Evolutionary conservation across 1,140 invertebrate species (phyloP).

Genomic region (Papilio polyxenes): DNA sequence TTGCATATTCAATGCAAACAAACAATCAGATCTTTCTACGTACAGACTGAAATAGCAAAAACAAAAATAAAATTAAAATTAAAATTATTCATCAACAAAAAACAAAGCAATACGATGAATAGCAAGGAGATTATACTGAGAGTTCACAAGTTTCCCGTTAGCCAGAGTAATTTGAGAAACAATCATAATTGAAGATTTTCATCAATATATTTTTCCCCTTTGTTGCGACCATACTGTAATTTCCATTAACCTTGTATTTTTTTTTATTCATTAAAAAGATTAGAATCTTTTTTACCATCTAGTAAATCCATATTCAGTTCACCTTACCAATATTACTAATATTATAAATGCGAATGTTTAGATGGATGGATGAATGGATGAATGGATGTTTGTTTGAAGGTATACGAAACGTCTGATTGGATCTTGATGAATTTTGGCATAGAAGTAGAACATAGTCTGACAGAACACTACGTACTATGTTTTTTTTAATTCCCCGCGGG

Average conservation of each 20-base stretch:
- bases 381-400: too few species aligned
- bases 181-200: not conserved
- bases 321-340: too few species aligned
- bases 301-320: not conserved
- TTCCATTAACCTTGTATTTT: not conserved
- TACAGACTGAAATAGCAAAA: too few species aligned
- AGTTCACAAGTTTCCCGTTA: not conserved
- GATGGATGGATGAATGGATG: too few species aligned
- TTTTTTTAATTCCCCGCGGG: too few species aligned
- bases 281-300: not conserved
- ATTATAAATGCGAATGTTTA: too few species aligned
- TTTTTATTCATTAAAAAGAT: not conserved
- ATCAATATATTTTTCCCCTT: not conserved
- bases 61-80: not conserved
- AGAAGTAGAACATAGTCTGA: too few species aligned
- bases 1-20: too few species aligned
- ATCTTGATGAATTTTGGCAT: too few species aligned
- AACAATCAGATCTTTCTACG: too few species aligned
- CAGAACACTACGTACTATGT: too few species aligned
- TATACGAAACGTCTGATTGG: too few species aligned
- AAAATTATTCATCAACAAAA: not conserved
- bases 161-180: constrained; percentile 6
- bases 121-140: not conserved
- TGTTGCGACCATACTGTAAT: not conserved
- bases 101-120: not conserved